phyloP scores from a whole-genome alignment of 1,140 invertebrate species.

The Monomorium pharaonis region DNA sequence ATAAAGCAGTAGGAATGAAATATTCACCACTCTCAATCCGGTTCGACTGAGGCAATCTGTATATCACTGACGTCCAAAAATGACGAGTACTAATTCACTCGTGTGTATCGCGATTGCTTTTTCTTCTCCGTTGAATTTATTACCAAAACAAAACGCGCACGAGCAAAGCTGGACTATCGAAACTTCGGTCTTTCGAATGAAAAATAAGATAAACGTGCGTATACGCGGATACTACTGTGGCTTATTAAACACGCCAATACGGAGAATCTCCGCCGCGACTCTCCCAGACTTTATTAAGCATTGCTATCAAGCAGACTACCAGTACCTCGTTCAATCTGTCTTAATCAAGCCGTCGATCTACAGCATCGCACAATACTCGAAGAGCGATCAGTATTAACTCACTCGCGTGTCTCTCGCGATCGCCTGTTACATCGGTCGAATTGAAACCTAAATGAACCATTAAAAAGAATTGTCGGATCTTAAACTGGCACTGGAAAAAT shows the following conservation, averaged over 20 bases:
- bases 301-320: conserved; percentile 36
- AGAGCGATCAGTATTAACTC: conserved; percentile 18
- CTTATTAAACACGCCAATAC: background rate
- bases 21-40: background rate
- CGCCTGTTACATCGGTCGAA: background rate
- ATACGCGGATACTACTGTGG: background rate
- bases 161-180: background rate
- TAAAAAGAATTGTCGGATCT: background rate
- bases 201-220: background rate
- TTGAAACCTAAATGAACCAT: background rate
- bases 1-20: background rate
- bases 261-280: conserved; percentile 8
- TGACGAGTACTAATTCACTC: background rate
- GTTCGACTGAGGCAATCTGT: conserved; percentile 2
- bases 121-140: background rate
- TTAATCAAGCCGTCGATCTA: conserved; percentile 43
- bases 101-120: background rate
- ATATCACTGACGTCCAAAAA: background rate
- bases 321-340: conserved; percentile 45
- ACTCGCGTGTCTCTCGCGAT: background rate
- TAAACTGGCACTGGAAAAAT: background rate
- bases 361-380: conserved; percentile 26
- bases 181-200: background rate
- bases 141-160: background rate
- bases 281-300: conserved; percentile 24